Conservation (phyloP, 2,888 invertebrate genomes). For the Iselma pallidipennis region DNA sequence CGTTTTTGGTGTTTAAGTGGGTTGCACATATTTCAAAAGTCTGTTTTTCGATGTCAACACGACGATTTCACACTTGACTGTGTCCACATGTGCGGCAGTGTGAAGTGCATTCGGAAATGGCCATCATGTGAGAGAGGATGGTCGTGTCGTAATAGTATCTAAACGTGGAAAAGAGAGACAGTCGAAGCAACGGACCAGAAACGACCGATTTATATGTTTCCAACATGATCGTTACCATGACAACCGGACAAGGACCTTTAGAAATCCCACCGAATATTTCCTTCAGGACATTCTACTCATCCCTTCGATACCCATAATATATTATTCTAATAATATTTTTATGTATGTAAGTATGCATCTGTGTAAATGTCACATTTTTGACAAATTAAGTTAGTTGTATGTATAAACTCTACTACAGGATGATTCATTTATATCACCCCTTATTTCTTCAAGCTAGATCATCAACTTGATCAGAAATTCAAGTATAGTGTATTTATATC, state of each 20-base stretch:
- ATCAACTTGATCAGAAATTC: neutral
- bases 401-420: neutral
- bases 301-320: no score
- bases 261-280: constrained; percentile 33
- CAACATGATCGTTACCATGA: constrained; percentile 45
- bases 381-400: neutral
- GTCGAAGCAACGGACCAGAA: constrained; percentile 35
- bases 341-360: no score
- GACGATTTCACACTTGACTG: constrained; percentile 43
- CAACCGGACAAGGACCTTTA: constrained; percentile 40
- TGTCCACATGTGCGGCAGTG: constrained; percentile 45
- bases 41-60: constrained; percentile 39
- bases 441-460: neutral
- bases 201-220: constrained; percentile 47
- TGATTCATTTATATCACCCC: neutral
- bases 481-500: neutral
- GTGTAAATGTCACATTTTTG: neutral
- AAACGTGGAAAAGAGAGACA: constrained; percentile 25
- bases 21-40: constrained; percentile 25
- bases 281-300: constrained; percentile 24
- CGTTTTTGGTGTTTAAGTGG: neutral
- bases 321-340: no score
- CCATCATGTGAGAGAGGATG: constrained; percentile 28
- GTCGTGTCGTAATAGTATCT: neutral
- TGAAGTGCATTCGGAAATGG: constrained; percentile 47